These are phyloP conservation scores for Papilio polyxenes DNA, from an alignment of 1,140 invertebrate species.

Conservation along the genomic window DNA sequence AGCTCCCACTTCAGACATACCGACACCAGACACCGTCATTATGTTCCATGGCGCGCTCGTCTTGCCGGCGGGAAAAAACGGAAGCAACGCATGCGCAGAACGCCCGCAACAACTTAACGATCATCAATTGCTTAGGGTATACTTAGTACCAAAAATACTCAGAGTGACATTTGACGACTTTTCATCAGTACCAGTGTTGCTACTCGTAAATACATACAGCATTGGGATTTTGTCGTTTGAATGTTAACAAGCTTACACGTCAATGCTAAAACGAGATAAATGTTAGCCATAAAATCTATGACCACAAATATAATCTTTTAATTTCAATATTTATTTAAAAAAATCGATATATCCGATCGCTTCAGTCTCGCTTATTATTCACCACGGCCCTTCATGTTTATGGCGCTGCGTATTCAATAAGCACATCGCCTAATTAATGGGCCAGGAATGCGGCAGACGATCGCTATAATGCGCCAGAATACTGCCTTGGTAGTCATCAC, in stretches of 20 bases:
- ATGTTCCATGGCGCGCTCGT: background rate
- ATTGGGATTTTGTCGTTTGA: background rate
- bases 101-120: background rate
- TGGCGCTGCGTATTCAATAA: slow-evolving; percentile 50
- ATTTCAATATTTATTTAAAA: background rate
- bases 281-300: no score
- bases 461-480: slow-evolving; percentile 64
- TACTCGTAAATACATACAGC: background rate
- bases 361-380: slow-evolving; percentile 42
- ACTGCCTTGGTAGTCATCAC: slow-evolving; percentile 61
- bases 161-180: background rate
- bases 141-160: background rate
- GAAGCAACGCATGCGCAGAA: slow-evolving; percentile 14
- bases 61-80: background rate
- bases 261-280: background rate
- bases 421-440: slow-evolving; percentile 55
- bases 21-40: slow-evolving; percentile 15
- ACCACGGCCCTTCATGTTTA: slow-evolving; percentile 44
- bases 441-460: slow-evolving; percentile 71
- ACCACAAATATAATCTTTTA: background rate
- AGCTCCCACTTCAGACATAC: slow-evolving; percentile 10
- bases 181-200: background rate
- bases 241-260: background rate
- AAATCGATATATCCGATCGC: background rate
- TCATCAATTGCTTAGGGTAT: background rate